These are phyloP conservation scores for Esox lucius DNA, from an alignment of 2,797 vertebrate species.

Conservation along the genomic window DNA sequence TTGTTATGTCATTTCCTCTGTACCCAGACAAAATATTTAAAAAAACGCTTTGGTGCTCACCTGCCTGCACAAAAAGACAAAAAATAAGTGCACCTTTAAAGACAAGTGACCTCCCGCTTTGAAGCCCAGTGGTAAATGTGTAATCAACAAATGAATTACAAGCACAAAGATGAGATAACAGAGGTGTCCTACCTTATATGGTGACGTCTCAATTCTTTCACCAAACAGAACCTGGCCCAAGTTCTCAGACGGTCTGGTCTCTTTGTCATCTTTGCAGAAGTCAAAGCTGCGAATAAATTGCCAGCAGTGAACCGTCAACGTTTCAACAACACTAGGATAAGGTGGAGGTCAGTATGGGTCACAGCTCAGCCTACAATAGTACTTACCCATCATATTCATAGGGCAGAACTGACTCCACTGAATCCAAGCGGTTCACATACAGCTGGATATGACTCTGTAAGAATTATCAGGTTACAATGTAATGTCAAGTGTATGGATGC, in stretches of 20 bases:
- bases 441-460: constrained; percentile 78
- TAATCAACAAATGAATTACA: no score
- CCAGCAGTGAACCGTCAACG: background rate
- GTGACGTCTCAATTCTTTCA: constrained; percentile 88
- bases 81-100: no score
- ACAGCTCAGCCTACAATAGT: background rate
- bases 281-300: constrained; percentile 79
- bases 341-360: background rate
- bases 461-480: background rate
- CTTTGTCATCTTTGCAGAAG: constrained; percentile 85
- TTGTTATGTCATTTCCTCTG: no score
- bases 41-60: no score
- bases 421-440: constrained; percentile 90
- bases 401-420: constrained; percentile 85
- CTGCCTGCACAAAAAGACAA: no score
- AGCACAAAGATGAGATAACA: background rate
- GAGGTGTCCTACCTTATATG: constrained; percentile 81
- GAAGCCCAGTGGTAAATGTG: no score
- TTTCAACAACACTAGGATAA: background rate
- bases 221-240: constrained; percentile 92
- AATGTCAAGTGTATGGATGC: background rate
- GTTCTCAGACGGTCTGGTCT: constrained; percentile 87
- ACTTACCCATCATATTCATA: constrained; percentile 93
- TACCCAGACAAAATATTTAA: no score
- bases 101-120: no score